A percentile compares a stretch with the other conserved stretches of the same genome.
phyloP scores from a whole-genome alignment of 2,797 vertebrate genomes.

The Hydrocynus forskahlii region DNA sequence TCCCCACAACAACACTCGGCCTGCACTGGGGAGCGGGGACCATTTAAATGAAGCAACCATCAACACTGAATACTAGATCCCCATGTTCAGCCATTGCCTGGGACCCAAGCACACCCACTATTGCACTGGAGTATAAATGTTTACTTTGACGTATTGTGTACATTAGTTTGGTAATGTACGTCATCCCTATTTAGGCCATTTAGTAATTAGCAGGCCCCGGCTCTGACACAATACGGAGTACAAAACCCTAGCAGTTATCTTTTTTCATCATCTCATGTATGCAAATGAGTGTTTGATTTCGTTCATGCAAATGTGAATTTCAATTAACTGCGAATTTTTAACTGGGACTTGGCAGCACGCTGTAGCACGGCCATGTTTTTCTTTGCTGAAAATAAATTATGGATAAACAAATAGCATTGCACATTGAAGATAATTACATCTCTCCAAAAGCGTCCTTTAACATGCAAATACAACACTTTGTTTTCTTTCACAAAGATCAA shows the following conservation, averaged over 20 bases:
- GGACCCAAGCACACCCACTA: slow-evolving; percentile 49
- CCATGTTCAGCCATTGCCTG: slow-evolving; percentile 49
- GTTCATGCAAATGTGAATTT: slow-evolving; percentile 85
- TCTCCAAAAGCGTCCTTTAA: slow-evolving; percentile 73
- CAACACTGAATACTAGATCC: slow-evolving; percentile 33
- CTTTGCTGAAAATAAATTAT: slow-evolving; percentile 78
- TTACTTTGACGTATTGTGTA: slow-evolving; percentile 66
- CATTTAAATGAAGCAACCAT: slow-evolving; percentile 46
- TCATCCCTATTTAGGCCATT: slow-evolving; percentile 74
- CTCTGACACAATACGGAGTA: slow-evolving; percentile 76
- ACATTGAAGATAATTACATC: slow-evolving; percentile 79
- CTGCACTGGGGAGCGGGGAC: slow-evolving; percentile 31
- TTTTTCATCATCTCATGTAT: slow-evolving; percentile 81
- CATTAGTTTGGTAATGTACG: slow-evolving; percentile 71
- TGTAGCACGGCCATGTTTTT: slow-evolving; percentile 75
- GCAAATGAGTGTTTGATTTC: slow-evolving; percentile 85
- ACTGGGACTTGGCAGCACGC: slow-evolving; percentile 76
- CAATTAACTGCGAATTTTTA: slow-evolving; percentile 78
- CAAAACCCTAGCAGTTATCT: slow-evolving; percentile 81
- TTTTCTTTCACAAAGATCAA: slow-evolving; percentile 79
- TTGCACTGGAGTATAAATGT: slow-evolving; percentile 58
- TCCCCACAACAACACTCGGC: slow-evolving; percentile 46
- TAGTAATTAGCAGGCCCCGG: slow-evolving; percentile 75
- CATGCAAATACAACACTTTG: slow-evolving; percentile 81
- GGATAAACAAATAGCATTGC: slow-evolving; percentile 82